phyloP scores from a whole-genome alignment of 1,140 invertebrate species.

The Trichogramma pretiosum region DNA sequence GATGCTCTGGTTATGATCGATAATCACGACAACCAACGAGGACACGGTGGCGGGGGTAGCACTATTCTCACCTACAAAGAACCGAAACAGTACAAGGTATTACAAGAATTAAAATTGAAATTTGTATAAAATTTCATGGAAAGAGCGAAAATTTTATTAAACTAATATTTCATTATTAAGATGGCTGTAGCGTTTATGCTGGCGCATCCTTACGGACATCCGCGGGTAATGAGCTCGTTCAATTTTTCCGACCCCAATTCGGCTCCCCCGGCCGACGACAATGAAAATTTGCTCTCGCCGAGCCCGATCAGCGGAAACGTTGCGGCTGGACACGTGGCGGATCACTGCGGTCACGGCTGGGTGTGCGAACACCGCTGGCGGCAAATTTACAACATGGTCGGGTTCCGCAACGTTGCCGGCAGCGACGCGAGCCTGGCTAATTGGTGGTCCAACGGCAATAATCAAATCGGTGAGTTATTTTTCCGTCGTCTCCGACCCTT shows the following conservation, averaged over 20 bases:
- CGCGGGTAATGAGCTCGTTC: conserved; percentile 70
- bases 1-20: conserved; percentile 56
- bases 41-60: conserved; percentile 21
- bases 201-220: conserved; percentile 65
- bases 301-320: conserved; percentile 51
- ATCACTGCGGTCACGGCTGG: conserved; percentile 66
- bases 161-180: conserved; percentile 32
- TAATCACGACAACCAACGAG: conserved; percentile 56
- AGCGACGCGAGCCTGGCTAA: conserved; percentile 45
- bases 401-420: conserved; percentile 56
- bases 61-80: conserved; percentile 53
- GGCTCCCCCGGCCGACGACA: conserved; percentile 41
- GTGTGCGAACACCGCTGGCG: conserved; percentile 79
- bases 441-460: conserved; percentile 64
- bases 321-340: background rate
- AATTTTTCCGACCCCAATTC: conserved; percentile 42
- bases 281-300: conserved; percentile 52
- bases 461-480: conserved; percentile 34
- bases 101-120: too few species aligned
- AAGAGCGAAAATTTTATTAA: background rate
- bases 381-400: conserved; percentile 68
- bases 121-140: background rate
- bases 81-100: conserved; percentile 51
- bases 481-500: too few species aligned
- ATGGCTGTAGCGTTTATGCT: conserved; percentile 73